Conservation (phyloP, 1,140 invertebrate species). For the Macrotrachela quadricornifera region DNA sequence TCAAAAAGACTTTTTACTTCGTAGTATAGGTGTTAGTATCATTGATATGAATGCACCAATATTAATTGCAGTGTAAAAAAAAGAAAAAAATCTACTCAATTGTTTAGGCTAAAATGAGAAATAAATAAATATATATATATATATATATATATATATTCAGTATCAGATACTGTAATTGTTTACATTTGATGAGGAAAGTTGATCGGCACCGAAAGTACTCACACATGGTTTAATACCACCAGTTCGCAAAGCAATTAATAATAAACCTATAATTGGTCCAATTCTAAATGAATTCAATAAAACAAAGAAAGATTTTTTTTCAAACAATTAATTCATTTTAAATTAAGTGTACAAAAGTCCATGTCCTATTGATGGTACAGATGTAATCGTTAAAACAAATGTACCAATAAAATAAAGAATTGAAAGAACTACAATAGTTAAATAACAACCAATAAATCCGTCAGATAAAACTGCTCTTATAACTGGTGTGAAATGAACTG, state of each 20-base stretch:
- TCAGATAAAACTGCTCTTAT: constrained; percentile 69
- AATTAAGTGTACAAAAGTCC: no score
- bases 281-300: constrained; percentile 29
- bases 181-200: constrained; percentile 26
- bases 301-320: no score
- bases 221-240: constrained; percentile 89
- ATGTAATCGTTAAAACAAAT: constrained; percentile 46
- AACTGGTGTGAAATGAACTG: constrained; percentile 63
- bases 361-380: constrained; percentile 35
- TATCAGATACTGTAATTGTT: background rate
- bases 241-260: constrained; percentile 27
- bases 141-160: no score
- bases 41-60: constrained; percentile 73
- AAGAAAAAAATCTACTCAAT: no score
- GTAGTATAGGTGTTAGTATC: constrained; percentile 62
- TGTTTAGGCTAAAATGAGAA: constrained; percentile 77
- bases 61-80: no score
- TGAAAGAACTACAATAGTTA: constrained; percentile 65
- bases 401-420: constrained; percentile 67
- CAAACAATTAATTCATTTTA: no score
- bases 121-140: constrained; percentile 80
- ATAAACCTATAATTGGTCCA: constrained; percentile 20
- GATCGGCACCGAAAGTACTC: constrained; percentile 83
- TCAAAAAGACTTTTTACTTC: constrained; percentile 19
- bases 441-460: constrained; percentile 58